These are phyloP conservation scores for Catostylus mosaicus DNA, from an alignment of 30 jellyfish, hydroid and myxozoan species.

Conservation along the genomic window DNA sequence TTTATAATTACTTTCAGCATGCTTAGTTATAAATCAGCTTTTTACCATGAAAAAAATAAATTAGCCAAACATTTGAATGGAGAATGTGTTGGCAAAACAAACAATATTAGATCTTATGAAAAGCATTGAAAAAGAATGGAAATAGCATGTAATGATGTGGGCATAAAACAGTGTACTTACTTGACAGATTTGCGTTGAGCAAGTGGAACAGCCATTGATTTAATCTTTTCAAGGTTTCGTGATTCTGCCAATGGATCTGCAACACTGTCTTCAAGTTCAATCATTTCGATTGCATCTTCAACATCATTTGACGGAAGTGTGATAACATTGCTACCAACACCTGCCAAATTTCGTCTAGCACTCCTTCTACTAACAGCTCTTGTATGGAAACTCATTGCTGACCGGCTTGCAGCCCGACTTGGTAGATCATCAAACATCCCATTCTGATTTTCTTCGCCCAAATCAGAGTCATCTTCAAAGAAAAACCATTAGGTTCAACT, in stretches of 20 bases:
- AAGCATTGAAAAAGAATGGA: too few relatives aligned
- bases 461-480: neutral
- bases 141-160: too few relatives aligned
- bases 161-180: constrained; percentile 43
- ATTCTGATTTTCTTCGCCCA: neutral
- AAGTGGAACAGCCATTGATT: constrained; percentile 82
- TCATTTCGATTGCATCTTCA: constrained; percentile 45
- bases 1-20: too few relatives aligned
- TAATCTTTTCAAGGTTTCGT: constrained; percentile 63
- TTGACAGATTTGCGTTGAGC: constrained; percentile 77
- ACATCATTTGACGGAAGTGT: constrained; percentile 5
- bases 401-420: constrained; percentile 38
- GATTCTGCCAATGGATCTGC: constrained; percentile 57
- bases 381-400: constrained; percentile 49
- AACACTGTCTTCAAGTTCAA: constrained; percentile 68
- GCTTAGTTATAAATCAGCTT: too few relatives aligned
- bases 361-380: constrained; percentile 34
- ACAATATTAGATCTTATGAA: too few relatives aligned
- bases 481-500: too few relatives aligned
- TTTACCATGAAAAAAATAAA: too few relatives aligned
- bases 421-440: constrained; percentile 73
- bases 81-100: too few relatives aligned
- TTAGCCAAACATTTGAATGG: too few relatives aligned
- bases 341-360: neutral
- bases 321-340: constrained; percentile 9